phyloP scores from a whole-genome alignment of 2,113 vertebrate species.

The Cyprinodon variegatus region DNA sequence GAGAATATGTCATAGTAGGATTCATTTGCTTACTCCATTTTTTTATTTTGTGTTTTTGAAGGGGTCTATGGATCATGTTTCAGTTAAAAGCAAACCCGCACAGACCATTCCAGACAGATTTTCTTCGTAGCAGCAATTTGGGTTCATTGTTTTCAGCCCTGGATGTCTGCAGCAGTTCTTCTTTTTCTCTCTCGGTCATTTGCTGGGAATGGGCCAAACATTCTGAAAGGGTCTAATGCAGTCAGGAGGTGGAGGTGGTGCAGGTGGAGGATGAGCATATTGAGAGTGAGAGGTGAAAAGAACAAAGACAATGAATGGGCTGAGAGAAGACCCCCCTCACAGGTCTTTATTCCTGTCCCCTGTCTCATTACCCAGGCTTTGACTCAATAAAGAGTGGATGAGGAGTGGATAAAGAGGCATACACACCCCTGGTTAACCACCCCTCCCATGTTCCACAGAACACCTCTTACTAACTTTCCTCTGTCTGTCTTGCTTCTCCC shows the following conservation, averaged over 20 bases:
- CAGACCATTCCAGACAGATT: constrained; percentile 54
- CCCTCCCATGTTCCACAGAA: constrained; percentile 31
- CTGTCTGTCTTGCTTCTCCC: constrained; percentile 18
- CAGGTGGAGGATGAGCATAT: constrained; percentile 50
- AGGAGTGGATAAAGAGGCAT: constrained; percentile 75
- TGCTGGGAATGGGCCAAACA: constrained; percentile 57
- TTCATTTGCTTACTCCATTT: constrained; percentile 3
- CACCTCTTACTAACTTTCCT: constrained; percentile 43
- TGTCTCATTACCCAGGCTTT: constrained; percentile 76
- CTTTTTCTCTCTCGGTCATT: constrained; percentile 59
- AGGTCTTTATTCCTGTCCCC: constrained; percentile 72
- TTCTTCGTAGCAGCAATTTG: constrained; percentile 61
- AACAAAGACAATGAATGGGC: constrained; percentile 64
- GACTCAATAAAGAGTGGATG: constrained; percentile 79
- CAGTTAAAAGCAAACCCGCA: constrained; percentile 59
- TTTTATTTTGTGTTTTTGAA: not conserved
- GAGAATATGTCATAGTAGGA: not conserved
- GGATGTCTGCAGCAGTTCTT: constrained; percentile 58
- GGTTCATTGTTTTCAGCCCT: constrained; percentile 67
- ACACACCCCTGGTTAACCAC: constrained; percentile 41
- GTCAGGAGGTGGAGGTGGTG: constrained; percentile 54
- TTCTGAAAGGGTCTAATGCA: constrained; percentile 71
- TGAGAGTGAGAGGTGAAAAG: constrained; percentile 67
- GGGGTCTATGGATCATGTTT: constrained; percentile 1
- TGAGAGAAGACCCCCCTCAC: constrained; percentile 61